These are phyloP conservation scores for Proterorhinus semilunaris DNA, from an alignment of 2,113 vertebrate species.

Conservation along the genomic window DNA sequence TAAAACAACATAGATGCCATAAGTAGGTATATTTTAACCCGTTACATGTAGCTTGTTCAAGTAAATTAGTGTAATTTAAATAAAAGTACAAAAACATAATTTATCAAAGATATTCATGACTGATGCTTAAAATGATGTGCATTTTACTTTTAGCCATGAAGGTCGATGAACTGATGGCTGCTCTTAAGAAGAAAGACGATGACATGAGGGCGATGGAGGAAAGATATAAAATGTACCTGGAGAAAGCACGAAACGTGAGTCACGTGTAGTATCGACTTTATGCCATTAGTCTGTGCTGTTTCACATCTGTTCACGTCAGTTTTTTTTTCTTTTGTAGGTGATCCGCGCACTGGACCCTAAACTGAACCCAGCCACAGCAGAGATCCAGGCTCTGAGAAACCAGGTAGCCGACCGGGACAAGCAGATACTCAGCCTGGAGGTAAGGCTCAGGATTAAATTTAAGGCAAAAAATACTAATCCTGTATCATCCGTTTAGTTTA, in stretches of 20 bases:
- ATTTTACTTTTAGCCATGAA: conserved; percentile 78
- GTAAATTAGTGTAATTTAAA: too few species aligned
- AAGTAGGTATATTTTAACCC: too few species aligned
- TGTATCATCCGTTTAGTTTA: not conserved
- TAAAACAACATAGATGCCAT: too few species aligned
- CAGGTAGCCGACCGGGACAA: conserved; percentile 89
- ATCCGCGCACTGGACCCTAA: conserved; percentile 96
- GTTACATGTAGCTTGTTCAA: too few species aligned
- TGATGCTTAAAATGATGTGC: not conserved
- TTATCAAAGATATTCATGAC: too few species aligned
- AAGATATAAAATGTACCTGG: conserved; percentile 97
- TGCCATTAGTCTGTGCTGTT: not conserved
- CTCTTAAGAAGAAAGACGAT: conserved; percentile 95
- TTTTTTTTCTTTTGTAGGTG: conserved; percentile 77
- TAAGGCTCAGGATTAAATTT: conserved; percentile 48
- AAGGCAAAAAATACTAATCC: not conserved
- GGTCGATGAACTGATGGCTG: conserved; percentile 88
- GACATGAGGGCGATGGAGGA: conserved; percentile 99
- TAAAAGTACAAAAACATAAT: too few species aligned
- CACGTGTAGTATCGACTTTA: not conserved
- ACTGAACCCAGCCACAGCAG: conserved; percentile 92
- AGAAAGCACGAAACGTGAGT: conserved; percentile 96
- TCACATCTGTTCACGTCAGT: not conserved
- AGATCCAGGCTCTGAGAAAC: conserved; percentile 90
- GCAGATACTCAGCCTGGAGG: conserved; percentile 87